Percentiles rank a stretch among this genome's conserved stretches.
These are phyloP conservation scores for Ophiothrix spiculata DNA, from an alignment of 35 echinoderm and acorn worm genomes.

Conservation along the genomic window DNA sequence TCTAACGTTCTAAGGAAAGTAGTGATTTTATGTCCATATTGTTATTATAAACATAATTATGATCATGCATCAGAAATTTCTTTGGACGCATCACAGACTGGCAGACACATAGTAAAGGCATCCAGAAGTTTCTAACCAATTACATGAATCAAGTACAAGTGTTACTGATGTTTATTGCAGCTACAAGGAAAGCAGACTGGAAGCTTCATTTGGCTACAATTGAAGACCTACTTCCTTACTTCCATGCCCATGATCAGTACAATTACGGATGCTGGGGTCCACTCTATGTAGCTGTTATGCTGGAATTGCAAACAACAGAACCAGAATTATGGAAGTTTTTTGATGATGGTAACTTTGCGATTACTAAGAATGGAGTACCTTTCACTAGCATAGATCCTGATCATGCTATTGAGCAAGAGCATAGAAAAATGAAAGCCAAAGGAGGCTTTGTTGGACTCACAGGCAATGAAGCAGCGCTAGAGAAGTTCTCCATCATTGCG, in stretches of 20 bases:
- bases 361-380: not conserved
- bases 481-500: not conserved
- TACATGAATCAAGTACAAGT: not conserved
- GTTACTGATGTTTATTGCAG: too few relatives aligned
- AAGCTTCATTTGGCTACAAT: not conserved
- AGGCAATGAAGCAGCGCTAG: not conserved
- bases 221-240: slow-evolving; percentile 2
- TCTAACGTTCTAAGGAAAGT: too few relatives aligned
- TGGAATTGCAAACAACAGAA: not conserved
- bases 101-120: not conserved
- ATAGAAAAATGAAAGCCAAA: too few relatives aligned
- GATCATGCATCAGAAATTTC: not conserved
- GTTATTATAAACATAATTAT: too few relatives aligned
- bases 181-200: too few relatives aligned
- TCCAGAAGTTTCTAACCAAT: not conserved
- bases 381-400: too few relatives aligned
- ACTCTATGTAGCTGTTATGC: not conserved
- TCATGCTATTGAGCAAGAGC: too few relatives aligned
- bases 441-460: not conserved
- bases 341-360: not conserved
- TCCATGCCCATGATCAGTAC: not conserved
- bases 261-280: too few relatives aligned
- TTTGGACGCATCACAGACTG: not conserved
- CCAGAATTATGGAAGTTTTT: slow-evolving; percentile 7
- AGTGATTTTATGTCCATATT: too few relatives aligned